Evolutionary conservation across 2,888 invertebrate species (phyloP).

Genomic region (Drepanosiphum platanoidis): DNA sequence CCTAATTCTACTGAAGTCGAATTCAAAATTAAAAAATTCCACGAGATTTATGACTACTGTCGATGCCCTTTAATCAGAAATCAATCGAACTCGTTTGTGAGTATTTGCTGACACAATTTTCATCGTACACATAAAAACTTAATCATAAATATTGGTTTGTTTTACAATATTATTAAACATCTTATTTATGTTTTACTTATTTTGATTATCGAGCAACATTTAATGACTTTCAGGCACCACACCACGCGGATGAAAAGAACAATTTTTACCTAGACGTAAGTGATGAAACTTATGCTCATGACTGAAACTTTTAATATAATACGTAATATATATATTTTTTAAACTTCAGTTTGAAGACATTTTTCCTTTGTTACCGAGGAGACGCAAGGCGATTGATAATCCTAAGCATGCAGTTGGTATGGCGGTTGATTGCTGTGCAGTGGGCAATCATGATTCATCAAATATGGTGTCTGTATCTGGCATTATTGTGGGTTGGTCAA

Average conservation of each 20-base stretch:
- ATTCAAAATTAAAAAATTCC: constrained; percentile 27
- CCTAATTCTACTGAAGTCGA: constrained; percentile 35
- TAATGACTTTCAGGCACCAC: constrained; percentile 39
- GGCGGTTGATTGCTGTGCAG: constrained; percentile 7
- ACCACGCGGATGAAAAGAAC: constrained; percentile 18
- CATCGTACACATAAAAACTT: not conserved
- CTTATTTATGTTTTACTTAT: not conserved
- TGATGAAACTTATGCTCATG: not conserved
- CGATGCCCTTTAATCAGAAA: constrained; percentile 33
- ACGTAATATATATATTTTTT: not conserved
- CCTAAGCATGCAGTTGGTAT: constrained; percentile 50
- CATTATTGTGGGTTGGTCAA: constrained; percentile 39
- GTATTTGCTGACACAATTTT: not conserved
- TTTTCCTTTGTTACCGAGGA: constrained; percentile 35
- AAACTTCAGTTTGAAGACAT: constrained; percentile 28
- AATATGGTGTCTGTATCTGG: not conserved
- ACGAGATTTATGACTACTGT: constrained; percentile 29
- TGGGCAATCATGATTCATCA: not conserved
- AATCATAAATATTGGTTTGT: not conserved
- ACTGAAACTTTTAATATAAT: not conserved
- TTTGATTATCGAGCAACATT: not conserved
- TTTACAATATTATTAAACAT: not conserved
- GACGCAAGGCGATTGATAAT: not conserved
- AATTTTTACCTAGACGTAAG: constrained; percentile 32
- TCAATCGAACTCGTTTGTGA: constrained; percentile 7